Base-by-base conservation (phyloP, 2,797 vertebrate species). In the Onychomys torridus region DNA sequence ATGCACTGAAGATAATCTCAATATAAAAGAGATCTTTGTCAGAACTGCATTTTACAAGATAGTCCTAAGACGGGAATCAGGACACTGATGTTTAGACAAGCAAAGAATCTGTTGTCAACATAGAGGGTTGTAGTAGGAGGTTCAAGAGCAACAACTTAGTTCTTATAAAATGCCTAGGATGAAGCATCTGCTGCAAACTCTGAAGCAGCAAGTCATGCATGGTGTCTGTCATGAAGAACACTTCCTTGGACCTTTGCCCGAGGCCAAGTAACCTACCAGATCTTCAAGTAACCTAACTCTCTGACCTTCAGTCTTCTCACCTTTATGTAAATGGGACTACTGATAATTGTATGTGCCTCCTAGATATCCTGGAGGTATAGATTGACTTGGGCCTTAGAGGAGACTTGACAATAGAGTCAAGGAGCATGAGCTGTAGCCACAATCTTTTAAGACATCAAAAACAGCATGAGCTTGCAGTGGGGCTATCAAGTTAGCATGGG, bases 211-310 rank as follows among this genome's bases (percentile, higher is more conserved):
- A 2, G 23, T 19, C 34, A 27, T 27, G 14, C 25, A 34, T 21
- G 11, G 10, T 10, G 23, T 0, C 2, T 57, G 7, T 23, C 37
- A 27, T 46, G 34, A 27, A 8, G 8, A 4, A 76, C 21, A 0
- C 37, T 71, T 76, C 17, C 32, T 11, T 29, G 59, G 19, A 3
- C 3, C 21, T 75, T 90, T 49, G 65, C 79, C 49, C 46, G 6
- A 13, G 83, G 43, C 8, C 34, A 71, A 71, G 55, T 90, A 43
- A 43, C 1, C 34, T 69, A 29, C 11, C 5, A 52, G 57, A 67
- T n/a, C 32, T 27, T 69, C 83, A 52, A n/a, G 19, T 85, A 85
- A 85, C 83, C 83, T 49, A 9, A 49, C 1, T 63, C 27, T 63
- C 40, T 75, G 34, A 27, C 13, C 55, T 55, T 89, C 57, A 4